A percentile compares a stretch with the other conserved stretches of the same genome.
Evolutionary conservation across 2,113 vertebrate genomes (phyloP).

Genomic region (Saccopteryx bilineata): DNA sequence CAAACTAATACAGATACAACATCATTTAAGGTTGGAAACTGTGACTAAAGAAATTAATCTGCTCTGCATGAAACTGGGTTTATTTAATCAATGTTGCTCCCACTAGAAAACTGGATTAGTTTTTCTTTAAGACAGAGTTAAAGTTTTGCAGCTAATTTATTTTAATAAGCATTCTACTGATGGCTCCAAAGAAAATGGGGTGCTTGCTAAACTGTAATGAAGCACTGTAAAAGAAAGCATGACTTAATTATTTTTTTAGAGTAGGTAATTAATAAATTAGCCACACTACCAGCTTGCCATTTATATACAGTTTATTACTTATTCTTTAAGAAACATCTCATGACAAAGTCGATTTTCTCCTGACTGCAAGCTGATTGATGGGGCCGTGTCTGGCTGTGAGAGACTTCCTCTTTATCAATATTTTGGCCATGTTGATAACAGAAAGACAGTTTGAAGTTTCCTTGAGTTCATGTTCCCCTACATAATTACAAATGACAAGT

Average conservation of each 20-base stretch:
- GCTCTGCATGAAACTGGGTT: slow-evolving; percentile 88
- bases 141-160: slow-evolving; percentile 92
- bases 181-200: slow-evolving; percentile 81
- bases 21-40: slow-evolving; percentile 88
- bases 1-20: slow-evolving; percentile 87
- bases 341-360: slow-evolving; percentile 90
- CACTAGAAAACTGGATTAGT: slow-evolving; percentile 89
- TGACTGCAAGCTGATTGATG: slow-evolving; percentile 88
- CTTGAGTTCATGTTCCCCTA: slow-evolving; percentile 71
- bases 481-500: slow-evolving; percentile 85
- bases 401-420: slow-evolving; percentile 85
- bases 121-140: slow-evolving; percentile 91
- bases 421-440: slow-evolving; percentile 69
- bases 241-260: slow-evolving; percentile 91
- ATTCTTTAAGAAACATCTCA: slow-evolving; percentile 90
- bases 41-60: slow-evolving; percentile 91
- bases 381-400: slow-evolving; percentile 82
- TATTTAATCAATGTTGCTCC: slow-evolving; percentile 91
- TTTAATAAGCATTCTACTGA: slow-evolving; percentile 91
- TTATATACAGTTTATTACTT: slow-evolving; percentile 91
- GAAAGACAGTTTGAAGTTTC: slow-evolving; percentile 84
- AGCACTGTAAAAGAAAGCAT: slow-evolving; percentile 89
- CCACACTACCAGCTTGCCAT: slow-evolving; percentile 87
- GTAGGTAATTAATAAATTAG: slow-evolving; percentile 93
- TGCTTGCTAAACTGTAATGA: slow-evolving; percentile 86